Percentiles rank a stretch among this genome's conserved stretches.
These are phyloP conservation scores for Clistopyga incitator DNA, from an alignment of 2,888 invertebrate genomes.

Conservation along the genomic window DNA sequence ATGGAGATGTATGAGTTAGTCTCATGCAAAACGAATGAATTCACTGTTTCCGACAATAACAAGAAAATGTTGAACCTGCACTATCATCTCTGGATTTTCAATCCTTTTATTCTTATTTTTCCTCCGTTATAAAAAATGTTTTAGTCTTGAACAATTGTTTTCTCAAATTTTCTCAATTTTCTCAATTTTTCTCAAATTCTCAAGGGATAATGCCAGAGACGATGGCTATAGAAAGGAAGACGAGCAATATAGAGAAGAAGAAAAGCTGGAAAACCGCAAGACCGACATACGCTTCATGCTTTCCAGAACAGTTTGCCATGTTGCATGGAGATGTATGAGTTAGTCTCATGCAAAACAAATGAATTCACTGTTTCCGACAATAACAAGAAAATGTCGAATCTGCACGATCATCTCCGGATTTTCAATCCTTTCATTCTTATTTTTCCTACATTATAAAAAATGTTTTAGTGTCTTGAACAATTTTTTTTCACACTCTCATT, in stretches of 20 bases:
- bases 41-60: neutral
- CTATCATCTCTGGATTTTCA: too few species aligned
- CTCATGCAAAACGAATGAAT: neutral
- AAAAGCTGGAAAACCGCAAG: neutral
- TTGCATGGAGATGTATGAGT: neutral
- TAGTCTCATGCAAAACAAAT: neutral
- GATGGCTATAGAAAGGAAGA: neutral
- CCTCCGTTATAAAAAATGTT: too few species aligned
- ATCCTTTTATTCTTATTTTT: too few species aligned
- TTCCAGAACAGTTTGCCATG: neutral
- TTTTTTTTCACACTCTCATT: too few species aligned
- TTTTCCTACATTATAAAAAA: too few species aligned
- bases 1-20: neutral
- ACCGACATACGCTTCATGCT: neutral
- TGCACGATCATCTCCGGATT: too few species aligned
- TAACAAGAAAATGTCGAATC: neutral
- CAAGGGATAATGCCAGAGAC: constrained; percentile 3
- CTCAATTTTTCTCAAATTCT: too few species aligned
- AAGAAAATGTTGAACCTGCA: neutral
- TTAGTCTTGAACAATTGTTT: too few species aligned
- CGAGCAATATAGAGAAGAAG: constrained; percentile 14
- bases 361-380: neutral
- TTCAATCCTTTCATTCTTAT: too few species aligned
- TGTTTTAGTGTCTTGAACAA: too few species aligned
- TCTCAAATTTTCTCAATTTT: too few species aligned